Evolutionary conservation across 2,113 vertebrate genomes (phyloP), one percentile per base, ranked within the genome.

Genomic region (Condylura cristata): DNA sequence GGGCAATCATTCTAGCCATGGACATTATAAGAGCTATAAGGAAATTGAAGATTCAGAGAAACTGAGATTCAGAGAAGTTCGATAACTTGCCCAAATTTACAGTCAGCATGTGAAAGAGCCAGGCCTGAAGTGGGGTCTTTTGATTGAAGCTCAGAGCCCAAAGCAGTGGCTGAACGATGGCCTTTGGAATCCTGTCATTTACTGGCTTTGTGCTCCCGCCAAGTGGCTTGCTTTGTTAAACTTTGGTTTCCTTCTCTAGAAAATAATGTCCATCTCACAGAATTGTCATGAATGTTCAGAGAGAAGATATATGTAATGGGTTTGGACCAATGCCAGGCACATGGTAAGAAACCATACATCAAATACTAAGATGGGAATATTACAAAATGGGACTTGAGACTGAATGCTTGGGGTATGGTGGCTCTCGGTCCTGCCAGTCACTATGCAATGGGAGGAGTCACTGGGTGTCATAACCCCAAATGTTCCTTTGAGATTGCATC

Each of bases 241-340:
- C 65, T 75, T 90, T 48, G 68, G 51, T 80, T 95, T 85, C 44
- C 30, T 79, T 60, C 32, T 41, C 39, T 66, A 65, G 94, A 75
- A 91, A 46, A 84, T 13, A 91, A 78, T 44, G 86, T 11, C 51
- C 20, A 30, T 30, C 56, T 60, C 28, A 37, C 20, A 53, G 84
- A 81, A 76, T 10, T 12, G 14, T 7, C 32, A 3, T 61, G 74
- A 76, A 28, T 60, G 37, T 37, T 37, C 79, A 89, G 44, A 82
- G 34, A 81, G 60, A 41, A 22, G 30, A 48, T 26, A 58, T 1
- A 18, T 1, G 0, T 41, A 37, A 66, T 61, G 11, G 30, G 20
- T 37, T 61, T 90, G 91, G 68, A 30, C 28, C 16, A 39, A 22
- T 4, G 53, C 51, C 13, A 53, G 14, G 37, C 8, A 58, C 32